Base-by-base conservation (phyloP, 23 tunicate genomes). In the Corella eumyota region DNA sequence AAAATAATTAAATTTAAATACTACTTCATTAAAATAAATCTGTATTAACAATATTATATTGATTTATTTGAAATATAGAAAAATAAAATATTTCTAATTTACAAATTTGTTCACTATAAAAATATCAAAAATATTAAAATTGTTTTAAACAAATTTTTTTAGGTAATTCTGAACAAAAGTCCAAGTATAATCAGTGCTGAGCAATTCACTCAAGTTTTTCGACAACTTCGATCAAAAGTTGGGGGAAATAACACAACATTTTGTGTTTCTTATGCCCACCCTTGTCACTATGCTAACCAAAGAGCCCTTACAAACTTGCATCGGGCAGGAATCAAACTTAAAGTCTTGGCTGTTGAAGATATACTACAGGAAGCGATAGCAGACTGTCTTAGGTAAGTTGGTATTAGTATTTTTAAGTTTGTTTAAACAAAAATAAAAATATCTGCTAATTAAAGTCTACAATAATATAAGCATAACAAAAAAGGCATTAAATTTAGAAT, bases 161-260 rank as follows among this genome's bases (percentile, higher is more conserved):
- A 78, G 86, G 45, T 78, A 21, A 64, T 61, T 21, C 36, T 66
- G 36, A 78, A 78, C 70, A 69, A 70, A 45, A 78, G 86, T 52
- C 86, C 76, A 32, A 69, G 76, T 56, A 78, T 78, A 20, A 70
- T 78, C 56, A 70, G 86, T 44, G 71, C 76, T 0, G 86, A 78
- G 36, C 86, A 78, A 2, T 68, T 77, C 47, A 57, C 74, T 25
- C 74, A 68, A 49, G 71, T 66, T 25, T 58, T 36, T 29, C 74
- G 83, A 0, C 68, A 68, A 45, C 23, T 76, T 50, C 28, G 66
- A 3, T 51, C 36, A 44, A 67, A 47, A 40, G 34, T 59, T 4
- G 74, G 74, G 19, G 38, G 40, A 3, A 50, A 47, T 0, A 30
- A 62, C 3, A 62, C 67, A 24, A 46, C 34, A 1, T 65, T 76